A percentile compares a stretch with the other conserved stretches of the same genome.
Evolutionary conservation across 2,888 invertebrate species (phyloP).

Genomic region (Nomada fucata): DNA sequence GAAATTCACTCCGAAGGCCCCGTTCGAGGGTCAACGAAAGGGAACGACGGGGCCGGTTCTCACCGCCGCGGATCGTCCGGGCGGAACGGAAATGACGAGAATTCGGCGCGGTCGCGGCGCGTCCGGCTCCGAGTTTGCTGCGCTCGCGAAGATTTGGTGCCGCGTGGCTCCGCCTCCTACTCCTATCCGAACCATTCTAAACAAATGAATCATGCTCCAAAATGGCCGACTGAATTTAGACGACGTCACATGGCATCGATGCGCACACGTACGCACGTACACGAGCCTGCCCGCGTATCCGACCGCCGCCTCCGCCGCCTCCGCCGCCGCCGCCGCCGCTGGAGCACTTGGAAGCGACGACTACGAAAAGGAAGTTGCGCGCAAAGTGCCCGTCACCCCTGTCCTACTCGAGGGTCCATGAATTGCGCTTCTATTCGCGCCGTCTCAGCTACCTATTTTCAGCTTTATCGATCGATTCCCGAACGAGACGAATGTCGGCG

Average conservation of each 20-base stretch:
- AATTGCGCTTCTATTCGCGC: neutral
- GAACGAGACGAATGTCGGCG: neutral
- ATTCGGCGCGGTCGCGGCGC: neutral
- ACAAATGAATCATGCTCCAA: slow-evolving; percentile 84
- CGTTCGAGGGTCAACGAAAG: slow-evolving; percentile 35
- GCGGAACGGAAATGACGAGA: slow-evolving; percentile 8
- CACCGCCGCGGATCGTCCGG: no score
- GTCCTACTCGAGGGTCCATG: slow-evolving; percentile 15
- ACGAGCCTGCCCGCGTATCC: slow-evolving; percentile 9
- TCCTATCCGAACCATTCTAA: slow-evolving; percentile 83
- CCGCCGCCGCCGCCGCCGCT: slow-evolving; percentile 11
- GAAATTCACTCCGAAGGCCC: slow-evolving; percentile 60
- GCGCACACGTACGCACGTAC: slow-evolving; percentile 55
- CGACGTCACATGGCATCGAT: slow-evolving; percentile 83
- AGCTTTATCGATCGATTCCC: slow-evolving; percentile 1
- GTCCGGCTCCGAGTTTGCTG: slow-evolving; percentile 52
- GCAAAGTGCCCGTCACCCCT: slow-evolving; percentile 28
- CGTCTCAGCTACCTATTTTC: neutral
- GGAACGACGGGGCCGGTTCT: neutral
- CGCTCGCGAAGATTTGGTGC: slow-evolving; percentile 79
- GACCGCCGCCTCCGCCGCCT: slow-evolving; percentile 19
- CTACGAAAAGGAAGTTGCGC: slow-evolving; percentile 39
- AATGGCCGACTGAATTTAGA: slow-evolving; percentile 84
- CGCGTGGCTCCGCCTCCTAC: slow-evolving; percentile 83
- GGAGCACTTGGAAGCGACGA: slow-evolving; percentile 35